phyloP scores from a whole-genome alignment of 2,113 vertebrate genomes.

The Deroptyus accipitrinus region DNA sequence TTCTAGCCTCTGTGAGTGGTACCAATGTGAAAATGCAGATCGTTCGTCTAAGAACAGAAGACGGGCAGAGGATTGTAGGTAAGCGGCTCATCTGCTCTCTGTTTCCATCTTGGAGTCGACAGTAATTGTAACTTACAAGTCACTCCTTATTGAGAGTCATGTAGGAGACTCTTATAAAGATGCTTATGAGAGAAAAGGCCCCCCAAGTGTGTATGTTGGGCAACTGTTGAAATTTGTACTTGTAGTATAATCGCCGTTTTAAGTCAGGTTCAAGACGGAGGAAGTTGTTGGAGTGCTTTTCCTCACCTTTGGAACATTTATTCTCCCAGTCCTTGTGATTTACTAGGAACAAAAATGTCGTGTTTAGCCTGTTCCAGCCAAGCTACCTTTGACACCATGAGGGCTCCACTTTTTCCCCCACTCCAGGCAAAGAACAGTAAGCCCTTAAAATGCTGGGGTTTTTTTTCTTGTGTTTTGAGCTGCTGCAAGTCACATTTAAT shows the following conservation, averaged over 20 bases:
- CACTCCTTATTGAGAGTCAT: accelerated
- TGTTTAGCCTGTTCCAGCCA: neutral
- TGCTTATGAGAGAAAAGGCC: neutral
- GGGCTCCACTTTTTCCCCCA: neutral
- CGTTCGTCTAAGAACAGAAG: constrained; percentile 92
- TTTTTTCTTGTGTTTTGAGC: neutral
- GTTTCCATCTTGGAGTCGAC: neutral
- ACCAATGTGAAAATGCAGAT: constrained; percentile 98
- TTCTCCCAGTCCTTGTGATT: neutral
- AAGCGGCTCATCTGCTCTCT: neutral
- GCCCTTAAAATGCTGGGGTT: neutral
- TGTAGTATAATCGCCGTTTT: neutral
- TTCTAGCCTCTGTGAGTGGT: constrained; percentile 92
- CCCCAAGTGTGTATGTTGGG: neutral
- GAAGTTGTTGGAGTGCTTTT: neutral
- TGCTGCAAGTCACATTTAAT: neutral
- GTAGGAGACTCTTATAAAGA: accelerated
- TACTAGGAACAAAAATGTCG: accelerated
- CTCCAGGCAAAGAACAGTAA: neutral
- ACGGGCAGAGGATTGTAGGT: constrained; percentile 97
- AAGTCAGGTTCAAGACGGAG: neutral
- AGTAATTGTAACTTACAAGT: neutral
- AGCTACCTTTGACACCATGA: neutral
- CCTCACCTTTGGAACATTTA: neutral
- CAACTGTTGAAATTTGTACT: neutral